Percentiles rank a stretch among this genome's conserved stretches.
These are phyloP conservation scores for Ctenopoma multispine DNA, from an alignment of 2,797 vertebrate species.

Conservation along the genomic window DNA sequence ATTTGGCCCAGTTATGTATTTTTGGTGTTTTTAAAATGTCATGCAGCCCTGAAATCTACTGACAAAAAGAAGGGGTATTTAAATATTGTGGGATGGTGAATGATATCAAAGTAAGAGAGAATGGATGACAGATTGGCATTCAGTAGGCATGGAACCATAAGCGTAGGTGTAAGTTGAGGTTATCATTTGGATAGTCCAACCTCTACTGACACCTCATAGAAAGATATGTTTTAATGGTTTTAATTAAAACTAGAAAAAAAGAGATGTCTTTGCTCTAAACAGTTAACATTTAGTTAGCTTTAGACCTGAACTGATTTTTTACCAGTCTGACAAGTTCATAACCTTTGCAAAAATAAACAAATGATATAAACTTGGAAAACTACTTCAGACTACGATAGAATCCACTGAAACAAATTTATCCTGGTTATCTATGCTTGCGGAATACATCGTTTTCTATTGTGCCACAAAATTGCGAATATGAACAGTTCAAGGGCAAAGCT, in stretches of 20 bases:
- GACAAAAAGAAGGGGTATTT: slow-evolving; percentile 16
- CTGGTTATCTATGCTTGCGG: neutral
- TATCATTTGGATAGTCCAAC: slow-evolving; percentile 26
- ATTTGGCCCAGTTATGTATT: neutral
- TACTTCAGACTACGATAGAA: neutral
- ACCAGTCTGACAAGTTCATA: slow-evolving; percentile 49
- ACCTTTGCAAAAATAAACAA: slow-evolving; percentile 37
- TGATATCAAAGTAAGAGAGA: slow-evolving; percentile 37
- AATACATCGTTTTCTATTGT: neutral
- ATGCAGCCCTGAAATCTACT: neutral
- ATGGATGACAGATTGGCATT: slow-evolving; percentile 50
- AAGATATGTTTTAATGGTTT: slow-evolving; percentile 36
- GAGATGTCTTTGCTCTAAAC: slow-evolving; percentile 2
- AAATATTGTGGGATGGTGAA: slow-evolving; percentile 50
- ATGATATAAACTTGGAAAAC: slow-evolving; percentile 7
- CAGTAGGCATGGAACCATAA: slow-evolving; percentile 19
- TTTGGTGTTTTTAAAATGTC: neutral
- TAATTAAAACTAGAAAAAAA: slow-evolving; percentile 18
- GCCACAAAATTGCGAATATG: neutral
- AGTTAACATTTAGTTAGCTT: neutral
- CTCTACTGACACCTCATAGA: slow-evolving; percentile 13
- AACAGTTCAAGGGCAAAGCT: neutral
- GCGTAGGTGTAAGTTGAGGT: slow-evolving; percentile 47
- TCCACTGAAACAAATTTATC: neutral
- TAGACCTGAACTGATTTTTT: slow-evolving; percentile 8